phyloP scores from a whole-genome alignment of 2,888 invertebrate species.

The Diaprepes abbreviatus region DNA sequence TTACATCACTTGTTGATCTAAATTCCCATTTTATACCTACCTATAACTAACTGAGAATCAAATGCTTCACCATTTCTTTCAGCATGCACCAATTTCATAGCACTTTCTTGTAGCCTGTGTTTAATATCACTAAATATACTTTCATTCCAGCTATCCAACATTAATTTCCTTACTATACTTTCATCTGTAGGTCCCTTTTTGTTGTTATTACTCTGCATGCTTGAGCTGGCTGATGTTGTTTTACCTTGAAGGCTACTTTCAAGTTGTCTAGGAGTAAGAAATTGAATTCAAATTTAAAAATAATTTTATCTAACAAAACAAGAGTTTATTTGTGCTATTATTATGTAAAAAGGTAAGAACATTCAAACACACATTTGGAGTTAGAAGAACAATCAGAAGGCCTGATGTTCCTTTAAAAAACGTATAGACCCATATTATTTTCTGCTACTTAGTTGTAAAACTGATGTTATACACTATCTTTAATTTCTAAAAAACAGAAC shows the following conservation, averaged over 20 bases:
- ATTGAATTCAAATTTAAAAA: too few species aligned
- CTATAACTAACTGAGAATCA: constrained; percentile 95
- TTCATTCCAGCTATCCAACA: constrained; percentile 99
- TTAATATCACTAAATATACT: constrained; percentile 97
- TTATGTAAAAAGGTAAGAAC: too few species aligned
- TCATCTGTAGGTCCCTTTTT: constrained; percentile 81
- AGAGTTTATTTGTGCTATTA: too few species aligned
- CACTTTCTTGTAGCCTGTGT: constrained; percentile 91
- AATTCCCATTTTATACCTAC: constrained; percentile 56
- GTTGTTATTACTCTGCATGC: constrained; percentile 59
- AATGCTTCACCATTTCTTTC: constrained; percentile 98
- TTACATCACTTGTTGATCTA: too few species aligned
- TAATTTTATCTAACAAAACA: too few species aligned
- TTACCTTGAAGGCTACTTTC: constrained; percentile 87
- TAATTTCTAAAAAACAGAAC: too few species aligned
- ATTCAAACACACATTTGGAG: too few species aligned
- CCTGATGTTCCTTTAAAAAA: too few species aligned
- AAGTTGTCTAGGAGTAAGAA: constrained; percentile 75
- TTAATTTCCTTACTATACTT: constrained; percentile 92
- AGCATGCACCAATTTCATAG: constrained; percentile 97
- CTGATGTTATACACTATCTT: too few species aligned
- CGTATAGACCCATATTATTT: too few species aligned
- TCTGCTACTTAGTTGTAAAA: too few species aligned
- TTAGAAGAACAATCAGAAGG: too few species aligned
- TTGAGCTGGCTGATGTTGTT: constrained; percentile 60